Evolutionary conservation across 2,113 vertebrate species (phyloP), one percentile per base, ranked within the genome.

Genomic region (Sorex fumeus): DNA sequence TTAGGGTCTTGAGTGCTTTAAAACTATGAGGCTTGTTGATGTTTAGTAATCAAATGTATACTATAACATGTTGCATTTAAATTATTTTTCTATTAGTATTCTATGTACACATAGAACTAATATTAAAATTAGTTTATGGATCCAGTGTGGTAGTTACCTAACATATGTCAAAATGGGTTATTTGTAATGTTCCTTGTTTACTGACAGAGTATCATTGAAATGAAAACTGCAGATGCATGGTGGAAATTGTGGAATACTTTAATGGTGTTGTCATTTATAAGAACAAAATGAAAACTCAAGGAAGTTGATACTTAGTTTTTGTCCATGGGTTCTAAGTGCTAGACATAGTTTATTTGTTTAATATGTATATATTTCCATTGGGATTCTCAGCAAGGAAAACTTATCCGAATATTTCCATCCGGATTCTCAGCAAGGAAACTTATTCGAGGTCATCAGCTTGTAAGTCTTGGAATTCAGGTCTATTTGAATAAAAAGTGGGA

Each of bases 141-240:
- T 70, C 77, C 43, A 69, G 45, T 88, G 47, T 87, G 28, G 53
- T 72, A 69, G 25, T 90, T 79, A 81, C 27, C 83, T 91, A 67
- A n/a, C 43, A n/a, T 36, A 11, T 89, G 36, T 86, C 83, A 80
- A 82, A 74, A 53, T 92, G 43, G 27, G 64, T 36, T 94, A 74
- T 94, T 84, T 90, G 62, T 89, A 47, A 40, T 88, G 78, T n/a
- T 95, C 57, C 88, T 89, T 94, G 64, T 92, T 79, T 93, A 88
- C 36, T 60, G 32, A 18, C 69, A 80, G 71, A 18, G 85, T 93
- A 80, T 92, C 50, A 72, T 40, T 90, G 67, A 82, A 86, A 87
- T 88, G 62, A 45, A 95, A 90, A 89, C 57, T 72, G 71, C 4
- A 28, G 18, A 67, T 75, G n/a, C 62, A 86, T 72, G 85, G 90